Percentiles rank a stretch among this genome's conserved stretches.
phyloP scores from a whole-genome alignment of 2,888 invertebrate genomes.

The Dexiosoma caninum region DNA sequence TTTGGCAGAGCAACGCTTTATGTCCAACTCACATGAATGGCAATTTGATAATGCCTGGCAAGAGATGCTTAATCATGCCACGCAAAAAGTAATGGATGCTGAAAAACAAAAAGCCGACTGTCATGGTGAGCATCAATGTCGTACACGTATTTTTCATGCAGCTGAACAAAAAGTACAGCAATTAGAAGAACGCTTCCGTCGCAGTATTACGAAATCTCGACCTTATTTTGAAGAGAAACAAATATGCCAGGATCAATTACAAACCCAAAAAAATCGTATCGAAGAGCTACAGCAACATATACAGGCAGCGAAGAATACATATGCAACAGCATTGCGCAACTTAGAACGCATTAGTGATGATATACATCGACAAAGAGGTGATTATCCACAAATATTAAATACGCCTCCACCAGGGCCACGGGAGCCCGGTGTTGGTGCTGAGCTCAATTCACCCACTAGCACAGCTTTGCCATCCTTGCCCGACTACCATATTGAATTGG shows the following conservation, averaged over 20 bases:
- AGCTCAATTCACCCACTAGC: conserved; percentile 78
- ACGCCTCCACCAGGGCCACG: conserved; percentile 75
- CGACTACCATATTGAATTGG: conserved; percentile 80
- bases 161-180: conserved; percentile 89
- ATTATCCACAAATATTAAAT: conserved; percentile 67
- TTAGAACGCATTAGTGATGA: conserved; percentile 95
- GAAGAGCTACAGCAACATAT: conserved; percentile 89
- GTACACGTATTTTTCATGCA: conserved; percentile 87
- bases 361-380: conserved; percentile 82
- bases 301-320: conserved; percentile 84
- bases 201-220: conserved; percentile 90
- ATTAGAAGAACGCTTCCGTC: conserved; percentile 88
- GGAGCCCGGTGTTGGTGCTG: conserved; percentile 88
- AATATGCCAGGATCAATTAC: conserved; percentile 89
- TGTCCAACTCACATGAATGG: conserved; percentile 78
- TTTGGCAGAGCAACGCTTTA: conserved; percentile 88
- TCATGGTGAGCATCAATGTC: conserved; percentile 90
- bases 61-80: conserved; percentile 97
- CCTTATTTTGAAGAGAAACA: conserved; percentile 95
- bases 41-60: conserved; percentile 98
- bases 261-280: conserved; percentile 90
- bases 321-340: conserved; percentile 88
- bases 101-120: conserved; percentile 93
- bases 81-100: conserved; percentile 95
- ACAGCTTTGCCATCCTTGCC: conserved; percentile 74